Evolutionary conservation across 2,888 invertebrate species (phyloP), one percentile per base, ranked within the genome.

Genomic region (Phlogophora meticulosa): DNA sequence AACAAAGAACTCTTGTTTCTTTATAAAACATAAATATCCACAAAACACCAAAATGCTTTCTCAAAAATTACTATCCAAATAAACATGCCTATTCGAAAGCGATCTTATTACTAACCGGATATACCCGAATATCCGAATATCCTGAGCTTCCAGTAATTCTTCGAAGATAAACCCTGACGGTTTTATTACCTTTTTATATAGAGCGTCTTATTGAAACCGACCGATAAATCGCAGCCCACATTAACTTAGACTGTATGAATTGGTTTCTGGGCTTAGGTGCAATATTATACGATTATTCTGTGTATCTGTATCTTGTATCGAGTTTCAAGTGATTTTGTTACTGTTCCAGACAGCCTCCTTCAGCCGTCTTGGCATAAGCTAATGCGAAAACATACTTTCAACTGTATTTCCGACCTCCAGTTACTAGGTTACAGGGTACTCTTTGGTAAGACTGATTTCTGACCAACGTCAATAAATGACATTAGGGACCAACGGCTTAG

Each of bases 151-250:
- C 59, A 52, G 67, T 52, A 72, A 65, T 76, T 78, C 63, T 72
- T 72, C 49, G 15, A 52, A 59, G 65, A 78, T 78, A 77, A 72
- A 72, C 59, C 62, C 24, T 11, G 52, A 45, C 51, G 56, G 60
- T 61, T 80, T 78, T 80, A 78, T 78, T 49, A 46, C 57, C 10
- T 45, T 67, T 71, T 74, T 81, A 78, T 79, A 55, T 52, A 36
- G 38, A 70, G 40, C 28, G 49, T 61, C 62, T 79, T 71, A 81
- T 85, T 80, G 81, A 78, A 76, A 80, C 69, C 63, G 72, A 42
- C 58, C 76, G 49, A 85, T 85, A 85, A 85, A 84, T 84, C 73
- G 85, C 84, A 78, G 78, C 48, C 62, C 66, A 81, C 83, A 72
- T 73, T 85, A 85, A 81, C 77, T 74, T 66, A 52, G 46, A 48